Conservation (phyloP, 2,797 vertebrate genomes). For the Sebastes itinus region DNA sequence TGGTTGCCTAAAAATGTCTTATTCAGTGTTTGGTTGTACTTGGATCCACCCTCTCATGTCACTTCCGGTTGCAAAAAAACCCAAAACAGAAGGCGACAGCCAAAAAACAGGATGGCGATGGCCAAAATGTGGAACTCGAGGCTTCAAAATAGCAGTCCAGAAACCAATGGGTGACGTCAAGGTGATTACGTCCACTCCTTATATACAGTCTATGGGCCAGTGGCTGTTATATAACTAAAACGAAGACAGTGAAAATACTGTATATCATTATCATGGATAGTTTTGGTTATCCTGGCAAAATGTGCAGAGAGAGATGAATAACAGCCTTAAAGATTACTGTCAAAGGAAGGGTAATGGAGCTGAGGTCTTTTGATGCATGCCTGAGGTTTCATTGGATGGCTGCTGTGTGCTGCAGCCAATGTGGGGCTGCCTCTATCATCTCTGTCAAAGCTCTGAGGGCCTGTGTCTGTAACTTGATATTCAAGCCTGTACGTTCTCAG, state of each 20-base stretch:
- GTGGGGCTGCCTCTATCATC: slow-evolving; percentile 34
- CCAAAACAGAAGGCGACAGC: too few species aligned
- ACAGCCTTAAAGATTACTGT: slow-evolving; percentile 9
- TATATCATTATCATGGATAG: background rate
- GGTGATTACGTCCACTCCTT: too few species aligned
- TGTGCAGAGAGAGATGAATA: slow-evolving; percentile 1
- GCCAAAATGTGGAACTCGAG: too few species aligned
- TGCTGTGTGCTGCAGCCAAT: slow-evolving; percentile 31
- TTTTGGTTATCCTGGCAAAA: slow-evolving; percentile 34
- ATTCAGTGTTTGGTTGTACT: too few species aligned
- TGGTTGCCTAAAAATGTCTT: too few species aligned
- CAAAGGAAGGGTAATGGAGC: slow-evolving; percentile 15
- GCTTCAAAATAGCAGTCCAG: too few species aligned
- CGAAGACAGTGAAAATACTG: background rate
- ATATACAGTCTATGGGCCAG: too few species aligned
- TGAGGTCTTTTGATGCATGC: slow-evolving; percentile 28
- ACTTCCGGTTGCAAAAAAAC: fast-evolving
- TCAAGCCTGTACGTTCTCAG: slow-evolving; percentile 48
- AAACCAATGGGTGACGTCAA: too few species aligned
- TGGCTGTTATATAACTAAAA: background rate
- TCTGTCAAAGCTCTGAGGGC: slow-evolving; percentile 42
- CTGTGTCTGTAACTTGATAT: slow-evolving; percentile 51
- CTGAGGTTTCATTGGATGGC: slow-evolving; percentile 24
- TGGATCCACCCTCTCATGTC: too few species aligned
- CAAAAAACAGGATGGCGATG: too few species aligned